Percentiles rank a stretch among this genome's conserved stretches.
phyloP scores from a whole-genome alignment of 2,888 invertebrate genomes.

The Thysanoteuthis rhombus region DNA sequence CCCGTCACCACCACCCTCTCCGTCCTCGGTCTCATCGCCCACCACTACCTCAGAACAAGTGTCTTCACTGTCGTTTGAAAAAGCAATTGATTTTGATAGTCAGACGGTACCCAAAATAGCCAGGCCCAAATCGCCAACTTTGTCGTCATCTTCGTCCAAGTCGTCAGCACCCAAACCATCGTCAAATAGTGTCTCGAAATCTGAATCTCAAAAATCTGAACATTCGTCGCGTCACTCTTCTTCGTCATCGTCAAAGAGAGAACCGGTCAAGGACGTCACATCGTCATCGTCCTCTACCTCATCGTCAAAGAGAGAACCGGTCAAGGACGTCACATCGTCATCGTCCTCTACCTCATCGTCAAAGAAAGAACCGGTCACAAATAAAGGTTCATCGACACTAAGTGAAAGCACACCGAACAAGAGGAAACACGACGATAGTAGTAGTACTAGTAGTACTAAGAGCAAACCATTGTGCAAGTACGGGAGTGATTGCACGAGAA shows the following conservation, averaged over 20 bases:
- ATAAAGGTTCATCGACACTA: neutral
- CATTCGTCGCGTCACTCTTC: neutral
- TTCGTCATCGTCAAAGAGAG: neutral
- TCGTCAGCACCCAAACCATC: neutral
- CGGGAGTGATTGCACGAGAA: conserved; percentile 82
- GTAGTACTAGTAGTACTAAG: neutral
- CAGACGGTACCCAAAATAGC: neutral
- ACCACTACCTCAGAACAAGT: neutral
- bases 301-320: neutral
- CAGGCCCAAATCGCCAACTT: neutral
- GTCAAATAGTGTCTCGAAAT: neutral
- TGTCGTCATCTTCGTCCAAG: neutral
- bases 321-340: neutral
- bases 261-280: neutral
- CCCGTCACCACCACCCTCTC: neutral
- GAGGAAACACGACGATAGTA: neutral
- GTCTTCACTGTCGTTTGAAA: neutral
- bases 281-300: too few relatives aligned
- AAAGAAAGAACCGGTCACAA: neutral
- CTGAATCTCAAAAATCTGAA: neutral
- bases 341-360: neutral
- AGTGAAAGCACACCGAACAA: neutral
- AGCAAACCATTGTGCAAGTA: conserved; percentile 75
- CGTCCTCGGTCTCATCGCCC: neutral
- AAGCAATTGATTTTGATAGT: neutral